Percentiles rank a stretch among this genome's conserved stretches.
These are phyloP conservation scores for Trachelipus rathkii DNA, from an alignment of 1,140 invertebrate species.

Conservation along the genomic window DNA sequence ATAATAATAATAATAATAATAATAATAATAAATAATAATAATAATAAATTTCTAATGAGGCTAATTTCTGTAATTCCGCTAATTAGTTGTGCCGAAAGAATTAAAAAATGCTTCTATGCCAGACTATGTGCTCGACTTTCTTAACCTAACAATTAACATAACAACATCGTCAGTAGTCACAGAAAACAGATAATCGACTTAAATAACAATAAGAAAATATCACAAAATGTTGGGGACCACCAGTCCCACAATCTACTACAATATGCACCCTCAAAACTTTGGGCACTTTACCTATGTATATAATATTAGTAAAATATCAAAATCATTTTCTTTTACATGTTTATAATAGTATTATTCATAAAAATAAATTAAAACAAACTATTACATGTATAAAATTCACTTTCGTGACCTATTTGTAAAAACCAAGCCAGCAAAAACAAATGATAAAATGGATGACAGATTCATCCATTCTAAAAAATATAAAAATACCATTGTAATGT, in stretches of 20 bases:
- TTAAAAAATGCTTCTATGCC: not conserved
- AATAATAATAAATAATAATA: too few species aligned
- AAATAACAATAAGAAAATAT: conserved; percentile 47
- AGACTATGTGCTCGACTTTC: conserved; percentile 16
- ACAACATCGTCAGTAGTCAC: conserved; percentile 45
- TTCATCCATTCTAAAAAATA: conserved; percentile 42
- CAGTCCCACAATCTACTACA: conserved; percentile 39
- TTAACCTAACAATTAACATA: conserved; percentile 45
- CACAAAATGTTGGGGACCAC: conserved; percentile 45
- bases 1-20: too few species aligned
- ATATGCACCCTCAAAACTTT: conserved; percentile 17
- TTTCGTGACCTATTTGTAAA: conserved; percentile 38
- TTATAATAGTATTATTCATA: conserved; percentile 41
- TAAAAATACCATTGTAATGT: conserved; percentile 45
- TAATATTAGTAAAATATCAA: conserved; percentile 43
- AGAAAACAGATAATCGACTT: conserved; percentile 46
- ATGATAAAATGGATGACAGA: conserved; percentile 36
- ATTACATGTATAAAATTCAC: conserved; percentile 42
- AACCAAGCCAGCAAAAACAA: conserved; percentile 43
- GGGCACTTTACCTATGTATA: conserved; percentile 30
- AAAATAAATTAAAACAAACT: conserved; percentile 42
- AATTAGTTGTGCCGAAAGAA: too few species aligned
- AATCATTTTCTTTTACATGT: conserved; percentile 40
- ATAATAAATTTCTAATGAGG: too few species aligned
- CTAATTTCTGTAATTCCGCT: too few species aligned